Base-by-base conservation (phyloP, 2,113 vertebrate species). In the Gambusia holbrooki region DNA sequence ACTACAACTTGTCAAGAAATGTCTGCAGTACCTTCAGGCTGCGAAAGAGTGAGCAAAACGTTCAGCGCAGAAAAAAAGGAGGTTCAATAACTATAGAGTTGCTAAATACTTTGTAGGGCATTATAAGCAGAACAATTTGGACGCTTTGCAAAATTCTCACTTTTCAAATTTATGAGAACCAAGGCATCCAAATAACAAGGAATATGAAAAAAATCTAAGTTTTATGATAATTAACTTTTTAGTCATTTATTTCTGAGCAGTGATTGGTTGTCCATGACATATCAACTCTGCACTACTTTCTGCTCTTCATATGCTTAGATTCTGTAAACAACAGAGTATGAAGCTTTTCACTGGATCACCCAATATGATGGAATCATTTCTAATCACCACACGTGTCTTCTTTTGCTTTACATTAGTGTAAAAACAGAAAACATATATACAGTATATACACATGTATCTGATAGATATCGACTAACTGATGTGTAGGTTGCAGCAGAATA, bases 151-250 rank as follows among this genome's bases (percentile, higher is more conserved):
- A 8, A 25, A 17, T 33, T 17, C 17, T 22, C 29, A 8, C 29
- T 17, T 6, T 30, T 30, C 15, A 14, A 19, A 30, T 8, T 74
- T 76, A 60, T 11, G 37, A 79, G 71, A 76, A 65, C 69, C 35
- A 81, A 81, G 82, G 81, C 71, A 40, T 82, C 64, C 28, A 69
- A 29, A 69, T 51, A 32, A 25, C 29, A 22, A 33, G 62, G 30
- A 22, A 22, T 2, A 30, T 32, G 12, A 66, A 66, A 40, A 51
- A 48, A 51, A 51, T 1, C 5, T 10, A n/a, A 15, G 28, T 9
- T 71, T 71, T 62, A 40, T 22, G 17, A 48, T 30, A 8, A 19
- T 48, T 17, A 48, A 19, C 14, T 48, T 51, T 69, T 25, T 8
- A 29, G 35, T 35, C 2, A 29, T 71, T 71, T 27, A 28, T 37